These are phyloP conservation scores for Gallinago nigripennis DNA, from an alignment of 2,797 vertebrate genomes.

Conservation along the genomic window DNA sequence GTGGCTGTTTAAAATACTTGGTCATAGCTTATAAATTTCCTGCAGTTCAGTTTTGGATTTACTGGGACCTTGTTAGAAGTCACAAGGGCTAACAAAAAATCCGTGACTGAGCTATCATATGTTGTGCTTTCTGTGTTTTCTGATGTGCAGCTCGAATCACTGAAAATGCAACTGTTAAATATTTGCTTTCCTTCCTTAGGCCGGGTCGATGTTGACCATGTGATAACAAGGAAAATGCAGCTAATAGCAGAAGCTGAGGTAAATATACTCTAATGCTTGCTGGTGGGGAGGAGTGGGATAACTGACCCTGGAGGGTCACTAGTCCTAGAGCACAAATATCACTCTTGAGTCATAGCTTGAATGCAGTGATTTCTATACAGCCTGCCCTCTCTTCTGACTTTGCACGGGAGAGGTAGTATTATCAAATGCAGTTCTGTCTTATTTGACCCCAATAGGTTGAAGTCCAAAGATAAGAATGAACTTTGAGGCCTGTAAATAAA, in stretches of 20 bases:
- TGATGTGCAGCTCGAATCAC: background rate
- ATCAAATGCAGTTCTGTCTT: background rate
- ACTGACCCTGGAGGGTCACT: background rate
- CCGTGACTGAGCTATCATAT: background rate
- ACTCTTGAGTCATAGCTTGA: background rate
- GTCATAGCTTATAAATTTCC: background rate
- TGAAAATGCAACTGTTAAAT: background rate
- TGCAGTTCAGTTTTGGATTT: background rate
- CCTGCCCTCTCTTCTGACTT: background rate
- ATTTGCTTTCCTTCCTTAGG: constrained; percentile 66
- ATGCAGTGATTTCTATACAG: background rate
- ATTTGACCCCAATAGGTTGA: background rate
- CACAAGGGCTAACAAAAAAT: background rate
- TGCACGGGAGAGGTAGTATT: background rate
- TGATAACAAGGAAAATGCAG: constrained; percentile 76
- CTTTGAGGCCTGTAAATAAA: constrained; percentile 43
- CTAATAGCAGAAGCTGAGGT: constrained; percentile 82
- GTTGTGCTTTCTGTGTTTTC: background rate
- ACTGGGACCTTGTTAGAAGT: background rate
- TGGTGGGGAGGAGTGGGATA: background rate
- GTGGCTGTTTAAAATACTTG: background rate
- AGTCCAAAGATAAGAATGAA: constrained; percentile 53
- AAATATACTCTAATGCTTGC: constrained; percentile 3
- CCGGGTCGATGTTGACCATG: constrained; percentile 70
- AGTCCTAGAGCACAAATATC: background rate